Base-by-base conservation (phyloP, 2,113 vertebrate genomes). In the Heliornis fulica region DNA sequence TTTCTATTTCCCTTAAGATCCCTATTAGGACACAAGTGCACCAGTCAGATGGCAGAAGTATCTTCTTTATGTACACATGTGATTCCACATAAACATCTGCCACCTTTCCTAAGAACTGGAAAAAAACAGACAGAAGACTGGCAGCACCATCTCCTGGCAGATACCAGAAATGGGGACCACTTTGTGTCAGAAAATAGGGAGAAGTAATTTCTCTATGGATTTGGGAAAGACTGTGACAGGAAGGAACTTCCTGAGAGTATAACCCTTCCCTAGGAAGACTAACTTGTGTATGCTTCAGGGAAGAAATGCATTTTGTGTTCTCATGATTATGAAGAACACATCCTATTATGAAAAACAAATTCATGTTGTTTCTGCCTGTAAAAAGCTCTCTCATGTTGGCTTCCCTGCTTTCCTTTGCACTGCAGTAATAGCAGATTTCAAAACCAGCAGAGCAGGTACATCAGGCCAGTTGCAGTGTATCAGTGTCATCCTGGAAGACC, bases 111-210 rank as follows among this genome's bases (percentile, higher is more conserved):
- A 53, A 71, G 80, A 79, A 72, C 17, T 66, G 76, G 76, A 83
- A 91, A 69, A 41, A 63, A 88, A 59, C 9, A 71, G 75, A 75
- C 2, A 13, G 90, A 95, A 96, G 92, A 70, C 92, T 96, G 93
- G 93, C 90, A 96, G 96, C 94, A 93, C 96, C 95, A 96, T 93
- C 96, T 97, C 93, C 96, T 96, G 96, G 94, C 79, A 91, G 92
- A 81, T 74, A 36, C 3, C 69, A 59, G 96, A 70, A 95, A 81
- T 6, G 77, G 40, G 75, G 91, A 87, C 74, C 61, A 80, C 54
- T 92, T 53, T 8, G 31, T 43, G 16, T 72, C 60, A 88, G 54
- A 70, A 76, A 75, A n/a, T 4, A 66, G 41, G 70, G 77, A 46
- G 81, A 79, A 51, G 56, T 59, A 38, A 88, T 74, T 80, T 85